Conservation (phyloP, 92 coral and sea anemone species). For the Porites rus region DNA sequence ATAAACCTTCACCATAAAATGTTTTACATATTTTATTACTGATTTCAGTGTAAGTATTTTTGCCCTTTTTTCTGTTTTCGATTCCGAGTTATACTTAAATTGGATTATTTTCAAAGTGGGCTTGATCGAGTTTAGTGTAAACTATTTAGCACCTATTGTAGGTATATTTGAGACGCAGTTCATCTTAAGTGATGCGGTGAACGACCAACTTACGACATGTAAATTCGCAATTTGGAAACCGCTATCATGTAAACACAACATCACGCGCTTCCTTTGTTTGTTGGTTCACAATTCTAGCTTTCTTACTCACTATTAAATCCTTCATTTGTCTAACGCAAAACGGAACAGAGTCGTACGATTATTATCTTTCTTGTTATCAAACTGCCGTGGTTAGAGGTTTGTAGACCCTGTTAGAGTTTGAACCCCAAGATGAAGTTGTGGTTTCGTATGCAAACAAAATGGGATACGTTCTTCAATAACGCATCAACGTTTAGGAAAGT, state of each 20-base stretch:
- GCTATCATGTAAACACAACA: conserved; percentile 12
- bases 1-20: neutral
- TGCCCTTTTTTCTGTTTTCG: neutral
- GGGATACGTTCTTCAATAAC: neutral
- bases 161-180: neutral
- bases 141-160: neutral
- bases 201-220: neutral
- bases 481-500: neutral
- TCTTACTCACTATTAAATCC: neutral
- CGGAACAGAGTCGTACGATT: neutral
- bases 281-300: neutral
- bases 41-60: conserved; percentile 2
- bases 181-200: neutral
- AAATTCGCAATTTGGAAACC: conserved; percentile 5
- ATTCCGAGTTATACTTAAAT: neutral
- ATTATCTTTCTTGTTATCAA: neutral
- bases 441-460: neutral
- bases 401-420: neutral
- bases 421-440: neutral
- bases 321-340: neutral
- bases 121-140: neutral
- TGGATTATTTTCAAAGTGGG: neutral
- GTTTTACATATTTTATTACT: neutral
- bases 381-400: neutral
- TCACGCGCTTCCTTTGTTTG: neutral